Evolutionary conservation across 2,888 invertebrate genomes (phyloP), one percentile per base, ranked within the genome.

Genomic region (Heliconius cydno): DNA sequence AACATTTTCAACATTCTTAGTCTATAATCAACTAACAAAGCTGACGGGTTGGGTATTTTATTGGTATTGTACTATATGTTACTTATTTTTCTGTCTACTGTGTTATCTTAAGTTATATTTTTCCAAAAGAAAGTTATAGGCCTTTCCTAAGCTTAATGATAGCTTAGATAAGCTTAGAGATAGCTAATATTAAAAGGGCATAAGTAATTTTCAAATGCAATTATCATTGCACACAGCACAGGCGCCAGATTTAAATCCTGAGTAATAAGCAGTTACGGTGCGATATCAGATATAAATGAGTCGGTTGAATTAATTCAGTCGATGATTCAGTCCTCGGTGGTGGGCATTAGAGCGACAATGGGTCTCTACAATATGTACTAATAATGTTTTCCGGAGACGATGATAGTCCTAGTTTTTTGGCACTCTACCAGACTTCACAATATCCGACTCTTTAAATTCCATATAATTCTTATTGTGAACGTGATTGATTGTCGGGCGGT

Each of bases 261-360:
- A 78, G 63, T 78, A 71, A 70, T 68, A 60, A 78, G 12, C 63
- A 68, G 60, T 67, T 60, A 67, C 41, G 30, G 72, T 71, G 46
- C 30, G 71, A 73, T 76, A 65, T 74, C 71, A 74, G 66, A 78
- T 80, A 78, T 81, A 82, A 76, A 81, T 65, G 60, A 68, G 76
- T 68, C 41, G 72, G 68, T 41, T 41, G 82, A 57, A 78, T 85
- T 85, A 88, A 88, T 87, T 87, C 83, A 81, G 88, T 84, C 80
- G 82, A 86, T 90, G 92, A 91, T 88, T 92, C 91, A 90, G 85
- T 86, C 84, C 80, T 75, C 82, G 79, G 85, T 84, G 85, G 76
- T 84, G 85, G 76, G 86, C 87, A 89, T 90, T 88, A 89, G 88
- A 87, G 87, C 88, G 84, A 87, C 86, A 88, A 87, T 88, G 88